These are phyloP conservation scores for Acanthis flammea DNA, from an alignment of 2,797 vertebrate genomes.

Conservation along the genomic window DNA sequence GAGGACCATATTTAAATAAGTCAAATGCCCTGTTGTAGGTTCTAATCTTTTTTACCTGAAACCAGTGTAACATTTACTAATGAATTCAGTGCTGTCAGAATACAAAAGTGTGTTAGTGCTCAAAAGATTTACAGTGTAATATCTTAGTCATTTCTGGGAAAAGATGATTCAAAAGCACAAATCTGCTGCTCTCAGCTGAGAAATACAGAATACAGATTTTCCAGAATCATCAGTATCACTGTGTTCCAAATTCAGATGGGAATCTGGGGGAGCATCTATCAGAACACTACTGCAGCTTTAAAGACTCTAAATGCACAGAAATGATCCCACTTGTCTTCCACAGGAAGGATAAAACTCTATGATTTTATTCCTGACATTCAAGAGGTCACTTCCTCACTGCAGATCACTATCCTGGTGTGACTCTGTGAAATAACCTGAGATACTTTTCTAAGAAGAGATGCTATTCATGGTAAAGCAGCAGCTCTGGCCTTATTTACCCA, in stretches of 20 bases:
- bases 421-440: neutral
- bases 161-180: neutral
- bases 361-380: neutral
- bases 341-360: constrained; percentile 5
- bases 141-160: neutral
- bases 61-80: neutral
- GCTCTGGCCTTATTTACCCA: neutral
- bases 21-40: neutral
- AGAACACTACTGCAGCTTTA: constrained; percentile 15
- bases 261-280: constrained; percentile 6
- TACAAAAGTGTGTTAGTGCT: neutral
- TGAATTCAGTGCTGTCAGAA: neutral
- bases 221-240: neutral
- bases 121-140: neutral
- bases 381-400: neutral
- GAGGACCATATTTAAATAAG: neutral
- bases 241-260: constrained; percentile 18
- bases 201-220: constrained; percentile 3
- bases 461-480: neutral
- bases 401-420: constrained; percentile 7
- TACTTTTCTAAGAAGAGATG: neutral
- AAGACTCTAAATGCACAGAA: constrained; percentile 31
- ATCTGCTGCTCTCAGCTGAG: constrained; percentile 32
- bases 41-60: neutral
- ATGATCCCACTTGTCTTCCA: constrained; percentile 29